Base-by-base conservation (phyloP, 2,113 vertebrate genomes). In the Anas platyrhynchos region DNA sequence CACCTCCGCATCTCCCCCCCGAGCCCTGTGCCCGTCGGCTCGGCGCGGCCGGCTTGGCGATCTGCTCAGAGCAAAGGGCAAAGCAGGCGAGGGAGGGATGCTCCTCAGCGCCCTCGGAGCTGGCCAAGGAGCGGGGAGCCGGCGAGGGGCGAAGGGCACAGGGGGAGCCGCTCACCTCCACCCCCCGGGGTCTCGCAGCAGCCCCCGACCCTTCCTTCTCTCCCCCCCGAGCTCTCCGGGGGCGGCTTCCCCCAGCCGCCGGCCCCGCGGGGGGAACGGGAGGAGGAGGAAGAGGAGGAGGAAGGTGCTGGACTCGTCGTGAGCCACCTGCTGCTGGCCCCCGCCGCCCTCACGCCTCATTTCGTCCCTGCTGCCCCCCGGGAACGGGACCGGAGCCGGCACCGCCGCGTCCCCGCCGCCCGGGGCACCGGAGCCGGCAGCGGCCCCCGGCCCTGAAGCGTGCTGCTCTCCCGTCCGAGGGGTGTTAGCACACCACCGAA, bases 311-410 rank as follows among this genome's bases (percentile, higher is more conserved):
- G 73, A 22, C 29, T 93, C 38, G 50, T 77, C 63, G 85, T 61
- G 91, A 89, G 90, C 81, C 90, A 96, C 97, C 95, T 96, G 97
- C 96, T 95, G 93, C 52, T 44, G 34, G 18, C 26, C 61, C 86
- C 62, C 46, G 43, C 82, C 73, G 59, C 63, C 52, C 82, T 82
- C 55, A 11, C 3, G 85, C 66, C 85, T 89, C 81, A 71, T 79
- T 87, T 89, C 74, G 38, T 68, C 55, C 26, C 11, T 62, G 44
- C 62, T 76, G 48, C 20, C 46, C 46, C 46, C 46, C 46, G 46
- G 46, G 20, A 48, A 48, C 46, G 46, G 46, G 46, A 48, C 46
- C 46, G 46, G 20, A 48, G 46, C 20, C 46, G 46, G 46, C 46
- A 48, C 5, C 46, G 46, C 46, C 46, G 10, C 10, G 46, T 48